Evolutionary conservation across 1,140 invertebrate species (phyloP).

Genomic region (Meloidogyne floridensis): DNA sequence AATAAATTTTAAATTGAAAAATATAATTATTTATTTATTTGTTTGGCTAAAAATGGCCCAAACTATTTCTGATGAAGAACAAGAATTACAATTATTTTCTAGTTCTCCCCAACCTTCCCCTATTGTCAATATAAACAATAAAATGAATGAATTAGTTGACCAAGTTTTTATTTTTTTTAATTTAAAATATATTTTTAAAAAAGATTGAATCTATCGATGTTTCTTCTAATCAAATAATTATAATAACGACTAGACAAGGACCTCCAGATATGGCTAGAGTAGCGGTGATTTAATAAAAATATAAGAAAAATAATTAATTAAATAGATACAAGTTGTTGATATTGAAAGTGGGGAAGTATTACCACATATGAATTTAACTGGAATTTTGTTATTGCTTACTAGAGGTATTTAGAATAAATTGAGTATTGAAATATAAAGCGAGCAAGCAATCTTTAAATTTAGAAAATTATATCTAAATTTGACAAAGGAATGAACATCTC

Average conservation of each 20-base stretch:
- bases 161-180: not conserved
- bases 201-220: conserved; percentile 58
- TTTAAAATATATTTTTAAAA: conserved; percentile 38
- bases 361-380: conserved; percentile 55
- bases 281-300: not conserved
- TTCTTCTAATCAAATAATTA: conserved; percentile 52
- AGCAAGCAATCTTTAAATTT: too few relatives aligned
- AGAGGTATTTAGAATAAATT: conserved; percentile 42
- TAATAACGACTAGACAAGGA: conserved; percentile 54
- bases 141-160: not conserved
- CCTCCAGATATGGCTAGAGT: conserved; percentile 40
- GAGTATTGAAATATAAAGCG: too few relatives aligned
- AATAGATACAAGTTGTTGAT: conserved; percentile 57
- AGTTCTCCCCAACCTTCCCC: not conserved
- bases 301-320: not conserved
- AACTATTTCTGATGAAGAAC: not conserved
- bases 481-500: too few relatives aligned
- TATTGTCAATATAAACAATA: not conserved
- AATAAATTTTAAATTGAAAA: not conserved
- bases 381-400: conserved; percentile 57
- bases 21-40: not conserved
- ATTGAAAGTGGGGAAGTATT: conserved; percentile 52
- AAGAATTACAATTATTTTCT: not conserved
- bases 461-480: too few relatives aligned
- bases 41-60: not conserved